phyloP scores from a whole-genome alignment of 1,140 invertebrate genomes.

The Drosophila ohnishii region DNA sequence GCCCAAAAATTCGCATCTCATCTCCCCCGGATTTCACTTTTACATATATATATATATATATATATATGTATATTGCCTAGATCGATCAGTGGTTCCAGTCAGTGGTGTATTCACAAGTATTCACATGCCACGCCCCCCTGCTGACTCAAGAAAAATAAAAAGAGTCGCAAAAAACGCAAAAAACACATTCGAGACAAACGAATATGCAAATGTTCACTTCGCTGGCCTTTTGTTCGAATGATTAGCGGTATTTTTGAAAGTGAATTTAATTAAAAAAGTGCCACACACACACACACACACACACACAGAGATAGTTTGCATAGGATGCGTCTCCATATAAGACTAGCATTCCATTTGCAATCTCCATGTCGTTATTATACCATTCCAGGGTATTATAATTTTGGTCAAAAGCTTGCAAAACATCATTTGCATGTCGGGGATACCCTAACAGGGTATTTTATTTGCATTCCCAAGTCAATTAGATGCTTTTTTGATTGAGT shows the following conservation, averaged over 20 bases:
- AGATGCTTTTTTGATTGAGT: too few relatives aligned
- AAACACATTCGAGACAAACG: conserved; percentile 43
- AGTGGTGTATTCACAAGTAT: conserved; percentile 2
- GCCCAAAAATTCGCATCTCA: conserved; percentile 49
- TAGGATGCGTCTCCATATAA: conserved; percentile 44
- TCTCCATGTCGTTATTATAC: not conserved
- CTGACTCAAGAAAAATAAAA: conserved; percentile 6
- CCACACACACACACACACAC: conserved; percentile 30
- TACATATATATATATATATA: conserved; percentile 9
- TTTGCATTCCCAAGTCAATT: too few relatives aligned
- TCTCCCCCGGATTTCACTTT: conserved; percentile 46
- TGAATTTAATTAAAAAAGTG: conserved; percentile 76
- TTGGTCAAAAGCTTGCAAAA: too few relatives aligned
- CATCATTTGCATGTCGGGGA: too few relatives aligned
- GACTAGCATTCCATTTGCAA: conserved; percentile 13
- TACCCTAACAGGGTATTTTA: too few relatives aligned
- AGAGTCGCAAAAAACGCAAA: conserved; percentile 28
- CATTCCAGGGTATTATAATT: too few relatives aligned
- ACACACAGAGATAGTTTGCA: conserved; percentile 45
- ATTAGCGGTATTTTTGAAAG: conserved; percentile 80
- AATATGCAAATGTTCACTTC: conserved; percentile 54
- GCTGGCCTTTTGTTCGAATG: conserved; percentile 60
- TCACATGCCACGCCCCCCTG: conserved; percentile 44
- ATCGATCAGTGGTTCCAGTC: conserved; percentile 37
- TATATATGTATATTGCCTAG: conserved; percentile 42